These are phyloP conservation scores for Drosophila silvestris DNA, from an alignment of 2,888 invertebrate genomes.

Conservation along the genomic window DNA sequence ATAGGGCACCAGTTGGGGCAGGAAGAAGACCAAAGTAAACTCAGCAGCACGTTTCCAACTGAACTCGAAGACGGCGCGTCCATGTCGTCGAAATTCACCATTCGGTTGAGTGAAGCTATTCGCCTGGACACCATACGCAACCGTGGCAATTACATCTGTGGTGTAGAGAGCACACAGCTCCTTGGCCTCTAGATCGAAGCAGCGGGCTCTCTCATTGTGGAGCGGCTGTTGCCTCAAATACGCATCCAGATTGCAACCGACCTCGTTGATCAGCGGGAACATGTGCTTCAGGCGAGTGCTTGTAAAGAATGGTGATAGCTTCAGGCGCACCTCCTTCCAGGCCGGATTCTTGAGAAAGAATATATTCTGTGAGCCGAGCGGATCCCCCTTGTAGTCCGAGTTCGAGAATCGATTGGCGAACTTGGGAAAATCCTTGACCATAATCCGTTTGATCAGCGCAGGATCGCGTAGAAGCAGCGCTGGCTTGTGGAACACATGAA, in stretches of 20 bases:
- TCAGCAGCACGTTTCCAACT: constrained; percentile 82
- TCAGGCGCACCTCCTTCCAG: constrained; percentile 85
- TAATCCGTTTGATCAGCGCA: constrained; percentile 84
- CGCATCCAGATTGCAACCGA: constrained; percentile 79
- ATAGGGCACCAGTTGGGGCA: constrained; percentile 83
- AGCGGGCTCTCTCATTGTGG: constrained; percentile 60
- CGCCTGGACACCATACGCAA: constrained; percentile 86
- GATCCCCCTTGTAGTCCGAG: constrained; percentile 83
- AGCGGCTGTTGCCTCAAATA: constrained; percentile 72
- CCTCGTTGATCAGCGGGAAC: constrained; percentile 82
- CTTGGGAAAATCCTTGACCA: constrained; percentile 86
- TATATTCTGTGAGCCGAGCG: constrained; percentile 85
- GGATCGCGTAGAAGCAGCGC: constrained; percentile 85
- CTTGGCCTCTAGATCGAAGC: constrained; percentile 80
- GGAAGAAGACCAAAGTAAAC: constrained; percentile 84
- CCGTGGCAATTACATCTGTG: constrained; percentile 86
- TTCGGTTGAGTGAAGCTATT: constrained; percentile 85
- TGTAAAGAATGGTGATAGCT: constrained; percentile 86
- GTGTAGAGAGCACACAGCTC: constrained; percentile 84
- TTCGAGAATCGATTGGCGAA: constrained; percentile 85
- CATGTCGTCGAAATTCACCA: constrained; percentile 85
- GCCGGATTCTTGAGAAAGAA: constrained; percentile 86
- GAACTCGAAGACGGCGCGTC: constrained; percentile 84
- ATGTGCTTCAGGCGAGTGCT: constrained; percentile 83
- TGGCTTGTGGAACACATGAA: constrained; percentile 86